Conservation (phyloP, 2,113 vertebrate genomes). For the Meriones unguiculatus region DNA sequence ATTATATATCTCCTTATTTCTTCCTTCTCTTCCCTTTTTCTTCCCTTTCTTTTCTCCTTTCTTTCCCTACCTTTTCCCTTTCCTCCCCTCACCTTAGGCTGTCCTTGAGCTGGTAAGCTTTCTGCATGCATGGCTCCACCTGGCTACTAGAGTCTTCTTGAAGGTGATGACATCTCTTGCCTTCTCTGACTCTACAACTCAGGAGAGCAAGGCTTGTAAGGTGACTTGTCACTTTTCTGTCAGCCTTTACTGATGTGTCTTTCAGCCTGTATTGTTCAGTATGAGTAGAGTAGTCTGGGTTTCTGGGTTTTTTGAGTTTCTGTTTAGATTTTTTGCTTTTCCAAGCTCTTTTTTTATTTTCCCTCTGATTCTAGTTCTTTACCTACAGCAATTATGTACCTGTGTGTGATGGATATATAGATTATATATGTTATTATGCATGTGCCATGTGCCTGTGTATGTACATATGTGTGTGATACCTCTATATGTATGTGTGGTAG, state of each 20-base stretch:
- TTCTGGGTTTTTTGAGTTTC: background rate
- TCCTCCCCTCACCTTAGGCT: background rate
- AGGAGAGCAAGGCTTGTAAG: background rate
- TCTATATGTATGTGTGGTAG: background rate
- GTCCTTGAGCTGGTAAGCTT: background rate
- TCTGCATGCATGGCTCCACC: too few species aligned
- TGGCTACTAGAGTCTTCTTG: background rate
- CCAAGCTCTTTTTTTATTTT: background rate
- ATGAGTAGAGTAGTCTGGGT: background rate
- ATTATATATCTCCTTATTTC: background rate
- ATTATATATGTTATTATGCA: background rate
- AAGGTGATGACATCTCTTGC: background rate
- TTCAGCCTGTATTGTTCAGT: background rate
- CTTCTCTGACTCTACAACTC: background rate
- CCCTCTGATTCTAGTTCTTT: background rate
- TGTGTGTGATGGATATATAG: background rate
- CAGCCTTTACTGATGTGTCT: background rate
- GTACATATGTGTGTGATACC: background rate
- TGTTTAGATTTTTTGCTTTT: background rate
- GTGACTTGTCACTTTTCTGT: background rate
- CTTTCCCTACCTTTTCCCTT: background rate
- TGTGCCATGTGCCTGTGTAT: background rate
- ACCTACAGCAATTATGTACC: background rate
- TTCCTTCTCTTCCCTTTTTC: background rate
- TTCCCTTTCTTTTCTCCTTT: background rate